Base-by-base conservation (phyloP, 2,797 vertebrate species). In the Cirrhinus molitorella region DNA sequence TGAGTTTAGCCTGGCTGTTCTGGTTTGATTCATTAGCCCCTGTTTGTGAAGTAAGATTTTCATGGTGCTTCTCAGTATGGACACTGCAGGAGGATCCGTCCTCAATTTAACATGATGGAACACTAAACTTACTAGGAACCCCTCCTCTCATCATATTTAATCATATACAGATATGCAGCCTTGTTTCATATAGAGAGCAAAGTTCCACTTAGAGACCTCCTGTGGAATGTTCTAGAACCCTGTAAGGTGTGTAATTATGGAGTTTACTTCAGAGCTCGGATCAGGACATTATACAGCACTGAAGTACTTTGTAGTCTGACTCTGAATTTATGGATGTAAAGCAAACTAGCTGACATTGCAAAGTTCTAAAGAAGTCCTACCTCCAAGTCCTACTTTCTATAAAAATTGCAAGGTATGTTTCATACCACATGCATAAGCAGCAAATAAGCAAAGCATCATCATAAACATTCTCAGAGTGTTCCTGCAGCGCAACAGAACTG, bases 61-160 rank as follows among this genome's bases (percentile, higher is more conserved):
- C 55, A 71, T 67, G 21, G 49, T 17, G 47, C 53, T 72, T 19
- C 75, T 51, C 79, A 75, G 79, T 65, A 82, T 51, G 49, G 61
- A 77, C 55, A 40, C 76, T 65, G 80, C 77, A 81, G 66, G 83
- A 83, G 65, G 40, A 76, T 63, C 10, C 47, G 43, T 25, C 65
- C 75, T 66, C n/a, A 55, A 79, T 86, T 86, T 67, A 80, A 34
- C 76, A 55, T 77, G 53, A 75, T 75, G 6, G 47, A 88, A 70
- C 63, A 79, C 61, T 75, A 79, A 3, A 43, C 25, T 84, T 34
- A 66, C 16, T 37, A 65, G 16, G 57, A 75, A 55, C 25, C 34
- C 6, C n/a, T 47, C 37, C 47, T 17, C 59, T 55, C 61, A 71
- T 74, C 59, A 63, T 51, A 63, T 25, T 12, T 37, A 65, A 63